A percentile compares a stretch with the other conserved stretches of the same genome.
These are phyloP conservation scores for Cranoglanis bouderius DNA, from an alignment of 2,113 vertebrate genomes.

Conservation along the genomic window DNA sequence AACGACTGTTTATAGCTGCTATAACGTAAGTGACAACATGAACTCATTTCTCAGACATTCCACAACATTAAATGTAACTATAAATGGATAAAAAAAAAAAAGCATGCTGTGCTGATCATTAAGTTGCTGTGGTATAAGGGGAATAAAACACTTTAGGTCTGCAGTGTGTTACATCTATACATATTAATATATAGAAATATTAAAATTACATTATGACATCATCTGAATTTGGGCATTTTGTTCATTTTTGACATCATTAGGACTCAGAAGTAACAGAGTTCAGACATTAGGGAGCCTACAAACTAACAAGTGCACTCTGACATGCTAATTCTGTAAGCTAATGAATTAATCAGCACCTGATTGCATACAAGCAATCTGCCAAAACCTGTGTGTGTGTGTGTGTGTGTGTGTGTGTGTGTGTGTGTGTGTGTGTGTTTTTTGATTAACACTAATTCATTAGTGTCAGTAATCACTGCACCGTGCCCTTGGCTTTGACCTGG, in stretches of 20 bases:
- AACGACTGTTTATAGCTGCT: background rate
- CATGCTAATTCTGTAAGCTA: background rate
- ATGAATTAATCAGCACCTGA: background rate
- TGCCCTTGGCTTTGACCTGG: background rate
- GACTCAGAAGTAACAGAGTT: background rate
- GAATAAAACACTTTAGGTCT: background rate
- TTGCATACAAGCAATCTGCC: background rate
- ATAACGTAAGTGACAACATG: background rate
- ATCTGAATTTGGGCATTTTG: background rate
- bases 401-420: conserved; percentile 2
- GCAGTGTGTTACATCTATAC: background rate
- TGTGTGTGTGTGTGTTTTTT: background rate
- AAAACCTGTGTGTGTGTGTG: background rate
- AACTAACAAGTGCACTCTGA: background rate
- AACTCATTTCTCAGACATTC: too few species aligned
- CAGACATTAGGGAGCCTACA: background rate
- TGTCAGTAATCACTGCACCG: background rate
- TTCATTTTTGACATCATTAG: background rate
- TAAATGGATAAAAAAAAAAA: background rate
- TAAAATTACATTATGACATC: background rate
- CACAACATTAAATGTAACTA: background rate
- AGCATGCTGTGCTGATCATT: too few species aligned
- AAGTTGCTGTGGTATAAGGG: background rate
- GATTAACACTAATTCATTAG: background rate
- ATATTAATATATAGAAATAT: background rate